A percentile compares a stretch with the other conserved stretches of the same genome.
phyloP scores from a whole-genome alignment of 2,888 invertebrate genomes.

The Melinaea menophilus region DNA sequence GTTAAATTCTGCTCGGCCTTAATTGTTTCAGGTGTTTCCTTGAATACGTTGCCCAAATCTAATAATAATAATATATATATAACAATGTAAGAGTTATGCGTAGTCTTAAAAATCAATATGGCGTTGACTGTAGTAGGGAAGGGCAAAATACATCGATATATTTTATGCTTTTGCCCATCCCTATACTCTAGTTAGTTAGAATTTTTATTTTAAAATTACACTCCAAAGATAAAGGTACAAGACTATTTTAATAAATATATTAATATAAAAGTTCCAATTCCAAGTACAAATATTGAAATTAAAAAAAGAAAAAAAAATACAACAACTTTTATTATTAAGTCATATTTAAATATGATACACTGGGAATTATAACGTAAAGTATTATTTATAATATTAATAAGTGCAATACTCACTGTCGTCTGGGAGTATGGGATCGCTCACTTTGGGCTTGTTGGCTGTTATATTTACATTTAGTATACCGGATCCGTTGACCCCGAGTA shows the following conservation, averaged over 20 bases:
- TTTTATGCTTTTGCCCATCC: no score
- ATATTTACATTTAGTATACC: slow-evolving; percentile 55
- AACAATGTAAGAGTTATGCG: no score
- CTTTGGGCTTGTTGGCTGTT: slow-evolving; percentile 50
- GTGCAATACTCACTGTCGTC: slow-evolving; percentile 56
- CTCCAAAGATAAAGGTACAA: no score
- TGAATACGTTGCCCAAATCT: slow-evolving; percentile 40
- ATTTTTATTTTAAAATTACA: no score
- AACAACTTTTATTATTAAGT: not conserved
- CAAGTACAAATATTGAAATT: not conserved
- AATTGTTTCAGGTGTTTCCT: slow-evolving; percentile 54
- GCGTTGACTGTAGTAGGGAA: no score
- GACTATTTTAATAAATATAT: no score
- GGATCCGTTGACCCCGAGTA: slow-evolving; percentile 70
- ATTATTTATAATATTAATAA: not conserved
- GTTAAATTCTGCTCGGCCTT: slow-evolving; percentile 57
- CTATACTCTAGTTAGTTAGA: no score
- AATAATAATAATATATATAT: not conserved
- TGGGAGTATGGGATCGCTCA: slow-evolving; percentile 57
- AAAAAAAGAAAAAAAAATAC: not conserved
- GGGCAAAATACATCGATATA: no score
- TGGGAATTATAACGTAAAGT: not conserved
- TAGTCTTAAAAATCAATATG: no score
- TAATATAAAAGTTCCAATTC: no score
- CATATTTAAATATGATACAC: not conserved